Conservation (phyloP, 1,140 invertebrate genomes). For the Lepidurus apus region DNA sequence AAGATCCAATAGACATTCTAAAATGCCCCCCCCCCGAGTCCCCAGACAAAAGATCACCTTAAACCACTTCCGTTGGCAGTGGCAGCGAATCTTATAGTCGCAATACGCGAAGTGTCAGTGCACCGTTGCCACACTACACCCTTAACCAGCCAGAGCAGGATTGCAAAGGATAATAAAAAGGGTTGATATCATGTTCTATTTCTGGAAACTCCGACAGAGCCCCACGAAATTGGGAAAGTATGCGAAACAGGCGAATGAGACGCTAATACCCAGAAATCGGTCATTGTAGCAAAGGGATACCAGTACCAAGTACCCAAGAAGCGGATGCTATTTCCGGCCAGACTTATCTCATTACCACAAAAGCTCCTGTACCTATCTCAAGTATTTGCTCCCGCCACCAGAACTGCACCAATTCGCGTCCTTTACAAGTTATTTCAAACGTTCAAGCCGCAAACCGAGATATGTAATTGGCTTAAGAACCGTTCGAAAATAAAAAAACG, state of each 20-base stretch:
- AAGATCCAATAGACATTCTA: neutral
- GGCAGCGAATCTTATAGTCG: neutral
- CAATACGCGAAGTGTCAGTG: neutral
- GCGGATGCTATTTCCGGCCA: too few species aligned
- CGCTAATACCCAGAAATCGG: neutral
- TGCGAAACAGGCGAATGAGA: neutral
- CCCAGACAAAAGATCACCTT: neutral
- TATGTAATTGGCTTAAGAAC: too few species aligned
- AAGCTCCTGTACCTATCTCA: too few species aligned
- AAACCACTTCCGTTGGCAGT: neutral
- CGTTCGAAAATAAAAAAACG: too few species aligned
- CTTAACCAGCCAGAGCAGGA: neutral
- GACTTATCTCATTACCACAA: too few species aligned
- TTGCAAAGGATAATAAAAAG: neutral
- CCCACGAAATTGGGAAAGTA: neutral
- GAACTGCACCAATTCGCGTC: too few species aligned
- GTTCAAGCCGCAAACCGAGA: too few species aligned
- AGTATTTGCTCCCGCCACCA: too few species aligned
- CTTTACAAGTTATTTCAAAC: too few species aligned
- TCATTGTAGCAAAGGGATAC: too few species aligned
- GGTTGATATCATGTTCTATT: conserved; percentile 9
- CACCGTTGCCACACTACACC: neutral
- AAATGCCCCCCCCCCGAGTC: neutral
- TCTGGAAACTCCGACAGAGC: neutral
- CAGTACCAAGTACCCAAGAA: too few species aligned